Evolutionary conservation across 2,888 invertebrate species (phyloP), one percentile per base, ranked within the genome.

Genomic region (Axea sp.): DNA sequence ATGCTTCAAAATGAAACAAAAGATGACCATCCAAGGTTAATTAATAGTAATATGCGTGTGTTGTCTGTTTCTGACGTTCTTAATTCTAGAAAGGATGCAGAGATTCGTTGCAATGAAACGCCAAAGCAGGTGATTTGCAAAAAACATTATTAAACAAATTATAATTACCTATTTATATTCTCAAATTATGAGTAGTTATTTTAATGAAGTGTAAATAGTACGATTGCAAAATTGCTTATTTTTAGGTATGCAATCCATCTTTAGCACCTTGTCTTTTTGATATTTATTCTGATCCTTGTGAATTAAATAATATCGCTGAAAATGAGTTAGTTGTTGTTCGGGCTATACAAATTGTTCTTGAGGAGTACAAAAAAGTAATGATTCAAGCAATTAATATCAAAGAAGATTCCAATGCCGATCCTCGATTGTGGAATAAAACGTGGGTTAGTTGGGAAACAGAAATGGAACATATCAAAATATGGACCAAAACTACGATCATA

Each of bases 371-470:
- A n/a, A 77, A 84, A 33, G 88, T 87, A 0, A 88, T 89, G 0
- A 51, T 89, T 8, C 82, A 87, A 0, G 86, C 90, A 0, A 87
- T 87, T 57, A 90, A 90, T 65, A 76, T 88, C 0, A 87, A 88
- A 0, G 78, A 83, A 0, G 89, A 90, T 74, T 84, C 87, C 0
- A 85, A 84, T 0, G 89, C 90, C 0, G 88, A 92, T 85, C 92
- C 92, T 0, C 77, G 78, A 0, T 77, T 86, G 3, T 91, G 90
- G 88, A 89, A 90, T 49, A 88, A 89, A 47, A 89, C 89, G 0
- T 92, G 92, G 92, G 88, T 88, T 0, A 89, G 87, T 76, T 92
- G 92, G 92, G 83, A 87, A 77, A 91, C 91, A 26, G 45, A 77
- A 81, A 67, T 68, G 74, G 78, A 95, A 93, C 0, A 93, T 92